These are phyloP conservation scores for Psittacula derbiana DNA, from an alignment of 2,797 vertebrate genomes.

Conservation along the genomic window DNA sequence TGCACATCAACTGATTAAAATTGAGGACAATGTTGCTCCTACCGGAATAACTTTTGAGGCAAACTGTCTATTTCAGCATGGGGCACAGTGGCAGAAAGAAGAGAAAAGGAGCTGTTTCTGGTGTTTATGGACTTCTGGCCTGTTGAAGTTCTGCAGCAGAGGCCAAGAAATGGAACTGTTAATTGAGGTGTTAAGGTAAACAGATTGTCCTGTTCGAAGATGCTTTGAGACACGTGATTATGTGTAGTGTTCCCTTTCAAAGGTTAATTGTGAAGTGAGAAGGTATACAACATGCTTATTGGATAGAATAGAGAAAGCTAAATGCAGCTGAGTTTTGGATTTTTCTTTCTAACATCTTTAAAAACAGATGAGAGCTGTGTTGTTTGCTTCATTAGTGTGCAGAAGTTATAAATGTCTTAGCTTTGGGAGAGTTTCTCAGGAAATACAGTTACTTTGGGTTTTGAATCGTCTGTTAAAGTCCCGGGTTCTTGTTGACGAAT, in stretches of 20 bases:
- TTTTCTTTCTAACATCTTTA: neutral
- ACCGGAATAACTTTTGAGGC: neutral
- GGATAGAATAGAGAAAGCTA: neutral
- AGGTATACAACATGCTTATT: rapidly evolving
- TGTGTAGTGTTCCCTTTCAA: neutral
- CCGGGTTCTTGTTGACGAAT: neutral
- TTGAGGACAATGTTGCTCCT: neutral
- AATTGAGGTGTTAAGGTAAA: neutral
- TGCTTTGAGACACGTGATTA: neutral
- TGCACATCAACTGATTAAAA: neutral
- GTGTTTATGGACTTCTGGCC: neutral
- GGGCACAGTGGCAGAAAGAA: neutral
- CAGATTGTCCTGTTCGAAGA: neutral
- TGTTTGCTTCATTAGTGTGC: neutral
- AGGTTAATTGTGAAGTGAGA: neutral
- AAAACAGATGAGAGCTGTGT: neutral
- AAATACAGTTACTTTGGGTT: neutral
- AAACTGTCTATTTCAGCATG: neutral
- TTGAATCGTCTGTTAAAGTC: conserved; percentile 15
- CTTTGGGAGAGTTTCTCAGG: neutral
- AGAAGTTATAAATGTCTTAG: neutral
- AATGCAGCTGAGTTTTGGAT: neutral
- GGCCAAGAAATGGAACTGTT: neutral
- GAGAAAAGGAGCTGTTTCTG: neutral
- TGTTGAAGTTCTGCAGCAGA: neutral